A percentile compares a stretch with the other conserved stretches of the same genome.
Evolutionary conservation across 2,888 invertebrate genomes (phyloP).

Genomic region (Tinea pellionella): DNA sequence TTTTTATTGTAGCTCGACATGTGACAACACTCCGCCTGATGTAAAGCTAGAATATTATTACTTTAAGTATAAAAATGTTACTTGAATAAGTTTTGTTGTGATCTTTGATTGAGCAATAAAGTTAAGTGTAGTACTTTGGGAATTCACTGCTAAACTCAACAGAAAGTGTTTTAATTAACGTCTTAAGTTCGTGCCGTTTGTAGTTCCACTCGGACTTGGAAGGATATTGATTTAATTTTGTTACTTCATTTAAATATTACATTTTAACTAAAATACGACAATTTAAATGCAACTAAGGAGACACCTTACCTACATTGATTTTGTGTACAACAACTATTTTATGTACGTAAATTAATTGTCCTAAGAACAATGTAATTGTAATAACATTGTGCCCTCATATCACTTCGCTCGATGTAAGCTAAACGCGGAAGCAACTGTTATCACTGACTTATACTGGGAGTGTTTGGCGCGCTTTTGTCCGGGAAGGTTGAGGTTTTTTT

Average conservation of each 20-base stretch:
- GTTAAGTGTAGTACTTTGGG: slow-evolving; percentile 62
- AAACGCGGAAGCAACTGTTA: too few relatives aligned
- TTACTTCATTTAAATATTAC: slow-evolving; percentile 10
- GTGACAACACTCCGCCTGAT: too few relatives aligned
- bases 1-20: too few relatives aligned
- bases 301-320: neutral
- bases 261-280: neutral
- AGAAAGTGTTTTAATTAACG: slow-evolving; percentile 66
- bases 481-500: too few relatives aligned
- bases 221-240: slow-evolving; percentile 12
- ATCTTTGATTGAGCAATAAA: slow-evolving; percentile 63
- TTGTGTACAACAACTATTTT: neutral
- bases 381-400: too few relatives aligned
- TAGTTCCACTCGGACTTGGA: slow-evolving; percentile 8
- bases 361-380: too few relatives aligned
- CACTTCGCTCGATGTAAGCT: too few relatives aligned
- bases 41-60: too few relatives aligned
- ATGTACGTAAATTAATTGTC: too few relatives aligned
- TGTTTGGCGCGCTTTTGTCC: too few relatives aligned
- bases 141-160: slow-evolving; percentile 63
- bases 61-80: neutral
- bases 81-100: slow-evolving; percentile 37
- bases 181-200: slow-evolving; percentile 47
- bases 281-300: neutral
- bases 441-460: too few relatives aligned